A percentile compares a stretch with the other conserved stretches of the same genome.
Conservation (phyloP, 2,888 invertebrate species). For the Camptogramma bilineatum region DNA sequence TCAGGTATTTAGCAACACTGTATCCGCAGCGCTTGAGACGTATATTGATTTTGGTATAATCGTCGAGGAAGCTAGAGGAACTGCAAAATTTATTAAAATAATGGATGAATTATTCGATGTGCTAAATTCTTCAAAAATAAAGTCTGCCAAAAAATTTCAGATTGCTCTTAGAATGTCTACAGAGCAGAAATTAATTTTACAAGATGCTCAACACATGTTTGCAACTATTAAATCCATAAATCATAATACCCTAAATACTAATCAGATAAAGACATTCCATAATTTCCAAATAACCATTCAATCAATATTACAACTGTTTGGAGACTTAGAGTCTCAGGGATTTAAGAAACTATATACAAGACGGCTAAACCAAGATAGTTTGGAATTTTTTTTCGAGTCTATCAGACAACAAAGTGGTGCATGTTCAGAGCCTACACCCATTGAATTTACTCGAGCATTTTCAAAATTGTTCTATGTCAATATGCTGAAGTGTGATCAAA, state of each 20-base stretch:
- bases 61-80: background rate
- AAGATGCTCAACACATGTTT: background rate
- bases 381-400: background rate
- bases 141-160: background rate
- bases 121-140: background rate
- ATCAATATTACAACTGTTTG: background rate
- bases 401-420: background rate
- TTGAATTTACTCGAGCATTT: background rate
- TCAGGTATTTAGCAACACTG: constrained; percentile 38
- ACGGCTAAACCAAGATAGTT: background rate
- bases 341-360: background rate
- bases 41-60: constrained; percentile 26
- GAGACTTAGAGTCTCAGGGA: background rate
- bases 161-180: background rate
- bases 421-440: background rate
- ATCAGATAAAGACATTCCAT: background rate
- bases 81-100: background rate
- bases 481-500: background rate
- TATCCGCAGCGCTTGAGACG: constrained; percentile 32
- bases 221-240: background rate
- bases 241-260: background rate
- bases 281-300: background rate
- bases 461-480: background rate
- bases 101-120: background rate
- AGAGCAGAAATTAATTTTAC: background rate